Evolutionary conservation across 1,140 invertebrate species (phyloP), one percentile per base, ranked within the genome.

Genomic region (Pseudomyrmex pallidus): DNA sequence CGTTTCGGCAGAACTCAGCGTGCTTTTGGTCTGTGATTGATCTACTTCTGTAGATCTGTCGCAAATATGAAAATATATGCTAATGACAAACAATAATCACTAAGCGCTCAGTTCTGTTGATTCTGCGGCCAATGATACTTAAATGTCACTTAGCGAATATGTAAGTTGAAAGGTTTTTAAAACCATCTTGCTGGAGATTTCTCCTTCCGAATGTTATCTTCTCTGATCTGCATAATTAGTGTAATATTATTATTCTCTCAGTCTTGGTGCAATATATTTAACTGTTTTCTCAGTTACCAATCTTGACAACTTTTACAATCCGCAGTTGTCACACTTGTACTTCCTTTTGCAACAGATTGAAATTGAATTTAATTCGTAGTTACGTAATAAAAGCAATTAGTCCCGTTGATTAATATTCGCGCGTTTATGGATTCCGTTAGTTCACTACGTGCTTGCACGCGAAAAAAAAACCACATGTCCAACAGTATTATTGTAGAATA

Each of bases 401-500:
- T 52, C 3, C n/a, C 13, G 7, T 54, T 70, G 35, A 70, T 70
- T 35, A n/a, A 9, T 35, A 35, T 35, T 35, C 20, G 4, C 1
- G 22, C 9, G n/a, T 25, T 54, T 25, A 2, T 35, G 22, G 22
- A 70, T 25, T 70, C 44, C 15, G 1, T 54, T 50, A 74, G 25
- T 35, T 35, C 35, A 35, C 35, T 5, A 35, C 35, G 35, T 35
- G 35, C 22, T 25, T 63, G 46, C 63, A 64, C 10, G n/a, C n/a
- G 1, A 17, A 15, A 44, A 12, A 12, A 76, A 8, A 7, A 64
- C 17, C 54, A 52, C 61, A 56, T 83, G 62, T 74, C 25, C 17
- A 86, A 54, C 68, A 87, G 57, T 78, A 80, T 35, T 35, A 35
- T 68, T 74, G 67, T 74, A 84, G 46, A 74, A 20, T 78, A 66